Base-by-base conservation (phyloP, 2,113 vertebrate genomes). In the Oryzias woworae region DNA sequence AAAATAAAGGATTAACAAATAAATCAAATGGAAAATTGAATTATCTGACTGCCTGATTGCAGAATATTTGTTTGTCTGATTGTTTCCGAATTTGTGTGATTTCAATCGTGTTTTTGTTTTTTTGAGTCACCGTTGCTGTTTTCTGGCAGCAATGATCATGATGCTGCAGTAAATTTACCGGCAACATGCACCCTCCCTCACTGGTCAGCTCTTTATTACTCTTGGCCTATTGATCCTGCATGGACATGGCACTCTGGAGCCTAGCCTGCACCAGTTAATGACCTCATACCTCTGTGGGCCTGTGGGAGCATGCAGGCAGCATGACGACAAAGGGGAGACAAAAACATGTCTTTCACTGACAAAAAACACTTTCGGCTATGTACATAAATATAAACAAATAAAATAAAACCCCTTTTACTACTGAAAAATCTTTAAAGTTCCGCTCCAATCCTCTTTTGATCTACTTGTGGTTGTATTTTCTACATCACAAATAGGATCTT, bases 191-290 rank as follows among this genome's bases (percentile, higher is more conserved):
- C 71, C 85, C 61, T 48, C 75, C 71, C 62, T 73, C 65, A 65
- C 65, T 28, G 65, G 78, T 75, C 80, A 87, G 85, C 90, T 92
- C 90, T 91, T 93, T 93, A 93, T 93, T 93, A 93, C 91, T 87
- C 86, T 85, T 85, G 87, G 81, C 81, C 87, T 91, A 93, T 93
- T 87, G 92, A 93, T 93, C 85, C 70, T 73, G 77, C 72, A 68
- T 81, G 84, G 91, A 90, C 87, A 80, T 58, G 66, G 79, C 81
- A 78, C 85, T 84, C 81, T 72, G 75, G 85, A 86, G 80, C 81
- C 78, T 77, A 80, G 57, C 71, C 81, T 76, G 77, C 71, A 84
- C 81, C 69, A 83, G 84, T 90, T 92, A 92, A 92, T 91, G 89
- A 92, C 89, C 84, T 90, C 86, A 87, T 88, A 90, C 83, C 75